Percentiles rank a stretch among this genome's conserved stretches.
These are phyloP conservation scores for Chloropsis cyanopogon DNA, from an alignment of 2,113 vertebrate species.

Conservation along the genomic window DNA sequence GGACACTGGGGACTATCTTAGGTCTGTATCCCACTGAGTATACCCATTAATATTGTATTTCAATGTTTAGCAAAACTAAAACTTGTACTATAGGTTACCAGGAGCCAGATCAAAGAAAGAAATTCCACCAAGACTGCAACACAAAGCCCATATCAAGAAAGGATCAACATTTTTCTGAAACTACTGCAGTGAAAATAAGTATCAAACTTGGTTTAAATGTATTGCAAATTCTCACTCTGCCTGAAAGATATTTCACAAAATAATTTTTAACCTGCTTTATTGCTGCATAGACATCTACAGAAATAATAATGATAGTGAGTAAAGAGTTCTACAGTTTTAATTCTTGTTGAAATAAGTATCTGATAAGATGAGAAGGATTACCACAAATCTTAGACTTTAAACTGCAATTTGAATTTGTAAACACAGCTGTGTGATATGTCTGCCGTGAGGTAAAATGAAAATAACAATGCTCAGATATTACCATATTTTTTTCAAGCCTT, in stretches of 20 bases:
- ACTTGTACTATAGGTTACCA: background rate
- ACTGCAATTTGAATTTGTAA: constrained; percentile 13
- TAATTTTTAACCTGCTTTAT: background rate
- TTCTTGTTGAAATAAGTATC: background rate
- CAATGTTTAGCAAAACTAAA: background rate
- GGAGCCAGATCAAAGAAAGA: background rate
- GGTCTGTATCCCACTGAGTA: background rate
- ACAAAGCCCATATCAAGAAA: background rate
- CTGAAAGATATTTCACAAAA: background rate
- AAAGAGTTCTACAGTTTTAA: background rate
- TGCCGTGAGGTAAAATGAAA: constrained; percentile 19
- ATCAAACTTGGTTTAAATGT: background rate
- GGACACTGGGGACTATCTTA: background rate
- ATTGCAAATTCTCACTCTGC: background rate
- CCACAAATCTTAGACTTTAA: background rate
- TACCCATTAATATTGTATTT: background rate
- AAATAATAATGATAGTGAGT: background rate
- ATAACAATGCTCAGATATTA: background rate
- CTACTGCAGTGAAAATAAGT: background rate
- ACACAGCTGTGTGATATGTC: constrained; percentile 1
- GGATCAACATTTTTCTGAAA: background rate
- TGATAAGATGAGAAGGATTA: constrained; percentile 42
- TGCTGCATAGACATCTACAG: background rate
- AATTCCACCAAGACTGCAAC: background rate
- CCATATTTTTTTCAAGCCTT: background rate